Evolutionary conservation across 2,113 vertebrate species (phyloP).

Genomic region (Suncus etruscus): DNA sequence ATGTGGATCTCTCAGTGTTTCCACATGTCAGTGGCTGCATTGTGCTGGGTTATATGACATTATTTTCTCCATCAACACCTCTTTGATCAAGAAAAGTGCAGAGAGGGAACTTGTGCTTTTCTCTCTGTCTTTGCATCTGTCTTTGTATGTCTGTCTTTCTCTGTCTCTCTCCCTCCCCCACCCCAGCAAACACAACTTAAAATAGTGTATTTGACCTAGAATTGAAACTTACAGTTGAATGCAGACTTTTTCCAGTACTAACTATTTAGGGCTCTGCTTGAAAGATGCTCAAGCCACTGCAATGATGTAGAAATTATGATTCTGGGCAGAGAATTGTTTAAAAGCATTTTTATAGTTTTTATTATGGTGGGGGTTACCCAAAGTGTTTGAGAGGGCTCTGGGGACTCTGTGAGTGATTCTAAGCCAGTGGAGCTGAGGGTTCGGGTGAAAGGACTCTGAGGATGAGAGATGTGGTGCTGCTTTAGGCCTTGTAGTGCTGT

Average conservation of each 20-base stretch:
- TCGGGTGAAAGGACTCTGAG: too few relatives aligned
- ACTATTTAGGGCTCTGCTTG: background rate
- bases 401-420: background rate
- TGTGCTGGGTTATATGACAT: conserved; percentile 4
- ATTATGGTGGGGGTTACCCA: too few relatives aligned
- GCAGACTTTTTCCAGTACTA: background rate
- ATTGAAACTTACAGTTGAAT: background rate
- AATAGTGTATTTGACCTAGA: background rate
- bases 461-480: too few relatives aligned
- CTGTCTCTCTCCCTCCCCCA: too few relatives aligned
- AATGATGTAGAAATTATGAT: background rate
- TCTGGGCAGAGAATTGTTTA: background rate
- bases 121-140: too few relatives aligned
- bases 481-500: too few relatives aligned
- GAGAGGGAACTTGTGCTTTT: conserved; percentile 1
- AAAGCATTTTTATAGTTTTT: too few relatives aligned
- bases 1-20: conserved; percentile 7
- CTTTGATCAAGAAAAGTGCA: conserved; percentile 25
- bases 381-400: too few relatives aligned
- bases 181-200: too few relatives aligned
- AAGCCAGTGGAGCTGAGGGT: too few relatives aligned
- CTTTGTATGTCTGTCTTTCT: too few relatives aligned
- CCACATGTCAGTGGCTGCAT: conserved; percentile 21
- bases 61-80: conserved; percentile 28
- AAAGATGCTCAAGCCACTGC: background rate